Conservation (phyloP, 2,888 invertebrate genomes). For the Scaptomyza reducta region DNA sequence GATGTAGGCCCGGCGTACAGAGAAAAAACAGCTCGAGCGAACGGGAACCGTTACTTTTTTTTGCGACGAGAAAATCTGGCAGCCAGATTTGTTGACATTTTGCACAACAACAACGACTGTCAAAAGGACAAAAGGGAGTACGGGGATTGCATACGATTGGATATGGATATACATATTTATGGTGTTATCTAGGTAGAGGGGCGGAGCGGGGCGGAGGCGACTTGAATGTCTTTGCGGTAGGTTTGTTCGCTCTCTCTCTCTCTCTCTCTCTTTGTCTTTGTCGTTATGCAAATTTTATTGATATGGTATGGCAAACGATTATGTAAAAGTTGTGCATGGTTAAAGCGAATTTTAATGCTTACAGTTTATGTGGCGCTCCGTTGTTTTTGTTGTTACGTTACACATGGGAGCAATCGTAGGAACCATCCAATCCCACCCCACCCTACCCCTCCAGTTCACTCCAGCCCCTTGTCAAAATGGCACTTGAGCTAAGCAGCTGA, state of each 20-base stretch:
- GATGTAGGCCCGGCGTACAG: constrained; percentile 66
- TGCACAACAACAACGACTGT: constrained; percentile 60
- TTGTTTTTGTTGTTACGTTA: constrained; percentile 7
- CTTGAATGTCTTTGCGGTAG: constrained; percentile 44
- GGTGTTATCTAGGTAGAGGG: constrained; percentile 1
- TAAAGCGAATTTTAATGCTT: constrained; percentile 66
- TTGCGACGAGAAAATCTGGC: constrained; percentile 46
- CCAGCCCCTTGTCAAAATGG: not conserved
- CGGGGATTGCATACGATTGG: constrained; percentile 38
- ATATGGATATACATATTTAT: constrained; percentile 37
- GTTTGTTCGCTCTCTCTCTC: constrained; percentile 1
- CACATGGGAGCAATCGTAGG: constrained; percentile 55
- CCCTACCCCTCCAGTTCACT: not conserved
- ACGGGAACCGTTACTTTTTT: not conserved
- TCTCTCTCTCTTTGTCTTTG: not conserved
- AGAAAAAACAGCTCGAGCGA: constrained; percentile 32
- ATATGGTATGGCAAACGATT: constrained; percentile 69
- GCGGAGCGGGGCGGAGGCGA: not conserved
- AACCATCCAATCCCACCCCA: not conserved
- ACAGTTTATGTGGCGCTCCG: constrained; percentile 31
- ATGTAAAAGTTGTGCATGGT: constrained; percentile 68
- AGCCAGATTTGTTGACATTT: constrained; percentile 62
- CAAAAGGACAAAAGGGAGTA: constrained; percentile 40
- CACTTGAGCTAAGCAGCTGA: constrained; percentile 27
- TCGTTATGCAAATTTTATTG: constrained; percentile 76